These are phyloP conservation scores for Triplophysa dalaica DNA, from an alignment of 2,113 vertebrate species.

Conservation along the genomic window DNA sequence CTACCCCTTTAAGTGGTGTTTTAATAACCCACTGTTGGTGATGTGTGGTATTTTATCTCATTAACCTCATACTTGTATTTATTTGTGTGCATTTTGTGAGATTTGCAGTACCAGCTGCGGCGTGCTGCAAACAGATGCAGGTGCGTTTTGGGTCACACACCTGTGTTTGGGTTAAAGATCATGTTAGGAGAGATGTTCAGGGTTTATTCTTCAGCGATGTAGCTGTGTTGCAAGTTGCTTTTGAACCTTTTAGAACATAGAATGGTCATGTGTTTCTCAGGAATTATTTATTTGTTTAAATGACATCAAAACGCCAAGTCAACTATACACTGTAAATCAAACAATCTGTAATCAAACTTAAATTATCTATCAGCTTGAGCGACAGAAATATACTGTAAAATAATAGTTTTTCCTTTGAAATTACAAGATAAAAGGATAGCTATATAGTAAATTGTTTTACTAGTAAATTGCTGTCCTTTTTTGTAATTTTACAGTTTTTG, in stretches of 20 bases:
- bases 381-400: too few species aligned
- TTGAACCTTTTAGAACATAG: too few species aligned
- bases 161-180: conserved; percentile 60
- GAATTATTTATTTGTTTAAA: neutral
- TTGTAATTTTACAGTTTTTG: too few species aligned
- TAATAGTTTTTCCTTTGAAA: too few species aligned
- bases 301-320: too few species aligned
- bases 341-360: too few species aligned
- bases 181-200: neutral
- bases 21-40: neutral
- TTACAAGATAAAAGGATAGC: too few species aligned
- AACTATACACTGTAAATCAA: too few species aligned
- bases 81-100: conserved; percentile 40
- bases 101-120: conserved; percentile 52
- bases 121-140: conserved; percentile 33
- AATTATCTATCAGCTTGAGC: too few species aligned
- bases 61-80: neutral
- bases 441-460: too few species aligned
- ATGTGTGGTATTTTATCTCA: neutral
- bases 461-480: too few species aligned
- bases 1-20: neutral
- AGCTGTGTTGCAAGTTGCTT: neutral
- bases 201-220: conserved; percentile 20
- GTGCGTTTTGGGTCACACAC: conserved; percentile 67
- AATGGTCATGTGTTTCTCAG: neutral